A percentile compares a stretch with the other conserved stretches of the same genome.
These are phyloP conservation scores for Cepaea hortensis DNA, from an alignment of 2,888 invertebrate species.

Conservation along the genomic window DNA sequence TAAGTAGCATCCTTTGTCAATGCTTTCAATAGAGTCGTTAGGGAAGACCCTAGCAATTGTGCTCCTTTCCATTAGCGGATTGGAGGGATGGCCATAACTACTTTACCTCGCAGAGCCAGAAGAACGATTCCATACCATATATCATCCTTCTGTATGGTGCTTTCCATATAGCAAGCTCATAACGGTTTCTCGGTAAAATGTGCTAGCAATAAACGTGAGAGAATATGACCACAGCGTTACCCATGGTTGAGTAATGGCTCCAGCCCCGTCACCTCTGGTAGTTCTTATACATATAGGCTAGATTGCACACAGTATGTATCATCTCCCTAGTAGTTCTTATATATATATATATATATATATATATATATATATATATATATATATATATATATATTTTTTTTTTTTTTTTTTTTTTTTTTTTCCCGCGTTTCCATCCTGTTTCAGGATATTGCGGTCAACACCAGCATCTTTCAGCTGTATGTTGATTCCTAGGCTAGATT, in stretches of 20 bases:
- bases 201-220: background rate
- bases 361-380: too few species aligned
- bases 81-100: slow-evolving; percentile 27
- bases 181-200: slow-evolving; percentile 13
- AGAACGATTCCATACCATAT: slow-evolving; percentile 29
- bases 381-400: too few species aligned
- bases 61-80: slow-evolving; percentile 40
- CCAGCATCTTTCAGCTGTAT: too few species aligned
- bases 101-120: slow-evolving; percentile 24
- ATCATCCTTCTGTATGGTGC: slow-evolving; percentile 44
- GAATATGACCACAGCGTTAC: slow-evolving; percentile 6
- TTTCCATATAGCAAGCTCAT: slow-evolving; percentile 16
- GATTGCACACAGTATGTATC: too few species aligned
- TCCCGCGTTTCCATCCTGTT: too few species aligned
- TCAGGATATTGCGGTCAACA: too few species aligned
- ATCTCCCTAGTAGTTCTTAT: too few species aligned
- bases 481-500: too few species aligned
- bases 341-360: too few species aligned
- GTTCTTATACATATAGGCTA: too few species aligned
- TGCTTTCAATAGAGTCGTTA: slow-evolving; percentile 44
- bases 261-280: too few species aligned
- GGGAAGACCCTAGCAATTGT: slow-evolving; percentile 26
- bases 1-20: slow-evolving; percentile 49
- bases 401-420: too few species aligned
- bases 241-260: slow-evolving; percentile 2